Conservation (phyloP, 2,888 invertebrate species). For the Leptopilina myrica region DNA sequence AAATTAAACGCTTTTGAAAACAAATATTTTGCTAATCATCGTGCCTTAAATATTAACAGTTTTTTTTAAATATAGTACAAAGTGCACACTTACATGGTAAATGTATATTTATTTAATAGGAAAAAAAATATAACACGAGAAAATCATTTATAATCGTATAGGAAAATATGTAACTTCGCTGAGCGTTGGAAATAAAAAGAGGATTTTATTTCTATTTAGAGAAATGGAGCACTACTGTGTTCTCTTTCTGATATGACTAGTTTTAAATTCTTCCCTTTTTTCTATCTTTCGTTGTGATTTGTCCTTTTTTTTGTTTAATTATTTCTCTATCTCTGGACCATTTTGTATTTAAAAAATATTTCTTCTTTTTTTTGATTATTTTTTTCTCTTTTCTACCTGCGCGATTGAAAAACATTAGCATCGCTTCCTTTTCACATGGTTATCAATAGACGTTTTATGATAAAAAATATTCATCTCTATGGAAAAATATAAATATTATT, state of each 20-base stretch:
- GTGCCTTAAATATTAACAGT: constrained; percentile 1
- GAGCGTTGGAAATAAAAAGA: constrained; percentile 26
- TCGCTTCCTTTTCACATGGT: constrained; percentile 6
- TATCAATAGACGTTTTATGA: background rate
- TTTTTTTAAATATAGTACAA: constrained; percentile 48
- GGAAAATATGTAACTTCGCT: constrained; percentile 12
- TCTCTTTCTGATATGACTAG: constrained; percentile 40
- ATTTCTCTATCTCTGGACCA: constrained; percentile 17
- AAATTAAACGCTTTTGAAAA: constrained; percentile 10
- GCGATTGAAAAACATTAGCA: constrained; percentile 31
- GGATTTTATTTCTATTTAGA: constrained; percentile 11
- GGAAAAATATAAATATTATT: too few relatives aligned
- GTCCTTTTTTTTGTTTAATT: background rate
- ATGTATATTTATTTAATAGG: constrained; percentile 52
- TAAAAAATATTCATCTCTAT: too few relatives aligned
- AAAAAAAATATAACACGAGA: constrained; percentile 31
- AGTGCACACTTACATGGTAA: constrained; percentile 65
- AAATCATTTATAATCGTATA: constrained; percentile 6
- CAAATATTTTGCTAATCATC: constrained; percentile 13
- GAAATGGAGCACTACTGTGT: constrained; percentile 26
- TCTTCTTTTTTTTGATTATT: constrained; percentile 13
- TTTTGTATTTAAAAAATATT: constrained; percentile 13
- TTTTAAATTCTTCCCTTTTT: constrained; percentile 8
- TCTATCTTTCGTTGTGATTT: constrained; percentile 34
- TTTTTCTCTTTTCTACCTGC: constrained; percentile 14